Base-by-base conservation (phyloP, 2,888 invertebrate species). In the Gandaritis pyraliata region DNA sequence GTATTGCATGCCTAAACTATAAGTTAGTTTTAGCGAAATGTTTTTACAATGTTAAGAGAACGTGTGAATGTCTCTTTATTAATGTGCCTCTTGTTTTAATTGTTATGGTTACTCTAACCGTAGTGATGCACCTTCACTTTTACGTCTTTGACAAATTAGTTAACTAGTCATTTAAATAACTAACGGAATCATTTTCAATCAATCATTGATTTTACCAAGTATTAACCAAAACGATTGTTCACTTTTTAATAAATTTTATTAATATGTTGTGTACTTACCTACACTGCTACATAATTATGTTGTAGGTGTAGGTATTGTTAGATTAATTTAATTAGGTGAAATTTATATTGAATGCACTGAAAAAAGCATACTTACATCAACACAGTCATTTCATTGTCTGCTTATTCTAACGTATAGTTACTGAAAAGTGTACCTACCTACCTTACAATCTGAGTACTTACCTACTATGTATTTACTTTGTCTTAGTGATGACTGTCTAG, bases 151-250 rank as follows among this genome's bases (percentile, higher is more conserved):
- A 56, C 41, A 43, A 50, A 52, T 58, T 59, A 48, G 23, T 57
- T 61, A 58, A 66, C 83, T 81, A 81, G 82, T 82, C 81, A 83
- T 81, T 75, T 81, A 73, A 69, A 67, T 58, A 48, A 68, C 66
- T 53, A 48, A 47, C 58, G 45, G 45, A 51, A 49, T 43, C 41
- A 36, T 51, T 61, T 61, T 66, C 57, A 66, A 69, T 64, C 72
- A 71, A 72, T 73, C 75, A 58, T 41, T 81, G 78, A 78, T 73
- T 47, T 77, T 83, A 82, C 81, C 81, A 83, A 83, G 75, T 83
- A 87, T 83, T 89, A 88, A 90, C 91, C 90, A 91, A 91, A 90
- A 83, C 76, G 68, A 88, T 90, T 90, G 90, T 90, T 90, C 85
- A 85, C 81, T 81, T 71, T 61, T 80, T 89, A 87, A 88, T 81